Conservation (phyloP, 1,140 invertebrate genomes). For the Achroia grisella region DNA sequence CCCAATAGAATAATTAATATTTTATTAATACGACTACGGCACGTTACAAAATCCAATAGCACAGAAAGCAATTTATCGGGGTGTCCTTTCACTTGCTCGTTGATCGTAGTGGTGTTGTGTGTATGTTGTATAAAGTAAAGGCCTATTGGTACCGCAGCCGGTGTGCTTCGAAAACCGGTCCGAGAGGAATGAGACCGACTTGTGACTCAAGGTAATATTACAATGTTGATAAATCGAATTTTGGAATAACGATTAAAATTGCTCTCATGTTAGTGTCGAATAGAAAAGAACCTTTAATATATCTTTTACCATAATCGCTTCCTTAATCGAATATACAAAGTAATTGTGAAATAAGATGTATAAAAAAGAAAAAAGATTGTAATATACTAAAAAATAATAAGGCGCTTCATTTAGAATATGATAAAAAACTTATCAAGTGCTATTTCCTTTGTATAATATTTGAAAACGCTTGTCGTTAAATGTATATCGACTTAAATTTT, state of each 20-base stretch:
- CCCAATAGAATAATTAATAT: conserved; percentile 16
- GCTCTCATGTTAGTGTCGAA: conserved; percentile 17
- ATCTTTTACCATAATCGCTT: no score
- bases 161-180: conserved; percentile 62
- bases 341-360: no score
- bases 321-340: no score
- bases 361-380: no score
- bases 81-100: conserved; percentile 65
- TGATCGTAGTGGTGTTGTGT: conserved; percentile 4
- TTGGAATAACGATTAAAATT: conserved; percentile 47
- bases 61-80: conserved; percentile 62
- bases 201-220: conserved; percentile 58
- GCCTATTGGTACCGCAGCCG: conserved; percentile 53
- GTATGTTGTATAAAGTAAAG: conserved; percentile 49
- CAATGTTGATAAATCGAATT: conserved; percentile 67
- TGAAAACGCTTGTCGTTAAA: no score
- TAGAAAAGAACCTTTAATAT: neutral
- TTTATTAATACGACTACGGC: conserved; percentile 14
- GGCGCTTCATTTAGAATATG: no score
- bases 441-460: no score
- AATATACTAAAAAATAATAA: no score
- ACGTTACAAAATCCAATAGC: conserved; percentile 56
- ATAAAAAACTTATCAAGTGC: no score
- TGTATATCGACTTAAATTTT: no score
- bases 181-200: conserved; percentile 57